A percentile compares a stretch with the other conserved stretches of the same genome.
phyloP scores from a whole-genome alignment of 2,113 vertebrate species.

The Antechinus flavipes region DNA sequence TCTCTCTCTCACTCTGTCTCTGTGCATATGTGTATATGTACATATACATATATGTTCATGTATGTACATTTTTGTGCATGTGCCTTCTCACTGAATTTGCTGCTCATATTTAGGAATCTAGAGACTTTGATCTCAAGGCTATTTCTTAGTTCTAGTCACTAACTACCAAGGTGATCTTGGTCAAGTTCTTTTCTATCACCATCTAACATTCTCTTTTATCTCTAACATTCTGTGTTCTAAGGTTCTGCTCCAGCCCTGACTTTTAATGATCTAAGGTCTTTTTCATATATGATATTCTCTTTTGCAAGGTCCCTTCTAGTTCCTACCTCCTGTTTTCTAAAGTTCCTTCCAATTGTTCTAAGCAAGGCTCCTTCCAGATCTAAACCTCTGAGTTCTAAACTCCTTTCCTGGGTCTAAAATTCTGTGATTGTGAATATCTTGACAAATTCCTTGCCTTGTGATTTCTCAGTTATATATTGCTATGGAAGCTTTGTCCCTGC shows the following conservation, averaged over 20 bases:
- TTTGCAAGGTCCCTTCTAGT: background rate
- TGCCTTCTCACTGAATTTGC: background rate
- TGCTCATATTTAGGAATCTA: background rate
- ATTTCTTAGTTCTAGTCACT: background rate
- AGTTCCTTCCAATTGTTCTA: background rate
- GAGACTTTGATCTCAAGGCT: background rate
- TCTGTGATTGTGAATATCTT: background rate
- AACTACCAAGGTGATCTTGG: background rate
- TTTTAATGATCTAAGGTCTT: background rate
- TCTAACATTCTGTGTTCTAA: background rate
- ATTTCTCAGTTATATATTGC: background rate
- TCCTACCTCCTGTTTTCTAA: no score
- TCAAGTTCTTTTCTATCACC: background rate
- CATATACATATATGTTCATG: background rate
- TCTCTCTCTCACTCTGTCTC: no score
- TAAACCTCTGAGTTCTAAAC: background rate
- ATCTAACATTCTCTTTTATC: background rate
- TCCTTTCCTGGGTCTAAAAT: background rate
- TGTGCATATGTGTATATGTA: background rate
- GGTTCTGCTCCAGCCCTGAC: background rate
- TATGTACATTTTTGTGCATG: background rate
- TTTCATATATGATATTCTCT: background rate
- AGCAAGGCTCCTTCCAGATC: background rate
- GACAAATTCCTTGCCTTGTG: background rate
- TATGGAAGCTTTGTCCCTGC: accelerated